These are phyloP conservation scores for Gymnogyps californianus DNA, from an alignment of 2,113 vertebrate species.

Conservation along the genomic window DNA sequence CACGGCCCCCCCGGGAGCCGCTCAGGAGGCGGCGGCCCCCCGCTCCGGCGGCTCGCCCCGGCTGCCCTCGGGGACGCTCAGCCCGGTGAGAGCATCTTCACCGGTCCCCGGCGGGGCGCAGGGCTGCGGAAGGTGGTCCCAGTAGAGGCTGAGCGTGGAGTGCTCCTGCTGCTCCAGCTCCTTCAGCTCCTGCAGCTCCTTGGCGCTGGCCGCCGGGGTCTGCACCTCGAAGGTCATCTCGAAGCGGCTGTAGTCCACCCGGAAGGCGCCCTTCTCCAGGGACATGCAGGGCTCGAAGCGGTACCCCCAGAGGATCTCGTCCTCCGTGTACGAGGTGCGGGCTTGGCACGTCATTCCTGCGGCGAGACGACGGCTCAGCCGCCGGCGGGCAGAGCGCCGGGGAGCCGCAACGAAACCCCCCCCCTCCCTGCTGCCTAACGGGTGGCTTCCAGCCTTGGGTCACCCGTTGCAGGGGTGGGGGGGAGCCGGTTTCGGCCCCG, in stretches of 20 bases:
- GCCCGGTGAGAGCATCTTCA: neutral
- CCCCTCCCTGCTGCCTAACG: rapidly evolving
- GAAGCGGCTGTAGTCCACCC: slow-evolving; percentile 78
- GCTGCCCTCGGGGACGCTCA: neutral
- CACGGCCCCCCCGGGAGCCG: neutral
- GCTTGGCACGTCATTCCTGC: slow-evolving; percentile 84
- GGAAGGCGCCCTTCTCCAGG: slow-evolving; percentile 82
- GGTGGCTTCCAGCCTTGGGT: neutral
- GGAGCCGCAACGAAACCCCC: rapidly evolving
- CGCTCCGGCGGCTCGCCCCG: neutral
- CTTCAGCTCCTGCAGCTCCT: slow-evolving; percentile 56
- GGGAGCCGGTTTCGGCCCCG: rapidly evolving
- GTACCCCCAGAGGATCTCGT: slow-evolving; percentile 83
- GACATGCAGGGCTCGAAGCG: slow-evolving; percentile 84
- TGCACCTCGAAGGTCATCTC: slow-evolving; percentile 83
- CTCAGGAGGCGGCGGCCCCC: neutral
- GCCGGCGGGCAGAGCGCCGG: rapidly evolving
- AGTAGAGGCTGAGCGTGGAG: slow-evolving; percentile 44
- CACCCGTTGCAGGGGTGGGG: rapidly evolving
- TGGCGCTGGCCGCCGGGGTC: slow-evolving; percentile 70
- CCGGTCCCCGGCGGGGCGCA: neutral
- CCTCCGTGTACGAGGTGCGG: slow-evolving; percentile 81
- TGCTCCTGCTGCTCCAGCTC: slow-evolving; percentile 46
- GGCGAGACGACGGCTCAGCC: rapidly evolving
- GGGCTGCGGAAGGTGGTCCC: slow-evolving; percentile 53